phyloP scores from a whole-genome alignment of 2,797 vertebrate species.

The Myotis vivesi region DNA sequence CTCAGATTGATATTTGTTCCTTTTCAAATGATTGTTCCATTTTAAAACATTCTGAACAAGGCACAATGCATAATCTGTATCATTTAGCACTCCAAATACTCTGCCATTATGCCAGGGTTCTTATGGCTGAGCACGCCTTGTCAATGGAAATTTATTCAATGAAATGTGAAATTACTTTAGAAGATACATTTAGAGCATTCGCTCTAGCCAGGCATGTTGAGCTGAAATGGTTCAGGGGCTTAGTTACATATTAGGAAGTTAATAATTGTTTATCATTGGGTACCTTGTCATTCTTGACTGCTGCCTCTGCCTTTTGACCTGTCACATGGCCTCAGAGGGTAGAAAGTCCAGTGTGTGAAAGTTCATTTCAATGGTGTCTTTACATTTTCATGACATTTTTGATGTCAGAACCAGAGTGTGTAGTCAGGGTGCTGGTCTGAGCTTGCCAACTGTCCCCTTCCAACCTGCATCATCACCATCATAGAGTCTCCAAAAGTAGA shows the following conservation, averaged over 20 bases:
- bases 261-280: not conserved
- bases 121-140: slow-evolving; percentile 4
- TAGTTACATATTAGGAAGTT: not conserved
- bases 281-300: not conserved
- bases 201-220: not conserved
- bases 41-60: slow-evolving; percentile 50
- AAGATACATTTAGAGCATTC: slow-evolving; percentile 42
- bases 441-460: not conserved
- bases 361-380: not conserved
- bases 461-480: not conserved
- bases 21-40: slow-evolving; percentile 46
- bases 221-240: not conserved
- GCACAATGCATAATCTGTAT: slow-evolving; percentile 45
- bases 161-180: slow-evolving; percentile 58
- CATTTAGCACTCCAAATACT: slow-evolving; percentile 37
- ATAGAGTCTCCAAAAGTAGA: not conserved
- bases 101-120: not conserved
- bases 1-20: slow-evolving; percentile 48
- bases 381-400: not conserved
- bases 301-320: not conserved
- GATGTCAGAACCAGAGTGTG: not conserved
- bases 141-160: slow-evolving; percentile 46
- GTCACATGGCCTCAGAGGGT: not conserved
- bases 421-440: not conserved
- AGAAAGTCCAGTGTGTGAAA: not conserved